A percentile compares a stretch with the other conserved stretches of the same genome.
These are phyloP conservation scores for Muntiacus muntjak DNA, from an alignment of 2,113 vertebrate genomes.

Conservation along the genomic window DNA sequence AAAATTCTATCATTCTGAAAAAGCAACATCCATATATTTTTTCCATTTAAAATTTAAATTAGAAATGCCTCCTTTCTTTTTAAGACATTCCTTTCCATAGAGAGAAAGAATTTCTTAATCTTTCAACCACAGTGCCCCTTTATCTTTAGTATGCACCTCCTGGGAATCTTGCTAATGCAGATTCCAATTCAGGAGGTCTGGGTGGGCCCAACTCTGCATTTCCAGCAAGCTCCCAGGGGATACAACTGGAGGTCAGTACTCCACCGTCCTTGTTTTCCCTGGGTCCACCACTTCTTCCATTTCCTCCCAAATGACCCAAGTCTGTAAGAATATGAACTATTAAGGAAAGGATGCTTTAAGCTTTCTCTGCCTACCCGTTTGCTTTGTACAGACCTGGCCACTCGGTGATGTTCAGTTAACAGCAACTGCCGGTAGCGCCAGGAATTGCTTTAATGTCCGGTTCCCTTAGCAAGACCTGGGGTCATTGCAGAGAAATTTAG, in stretches of 20 bases:
- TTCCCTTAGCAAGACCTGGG: not conserved
- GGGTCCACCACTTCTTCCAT: not conserved
- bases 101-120: not conserved
- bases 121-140: not conserved
- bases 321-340: not conserved
- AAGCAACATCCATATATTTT: not conserved
- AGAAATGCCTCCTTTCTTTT: not conserved
- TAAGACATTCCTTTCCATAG: not conserved
- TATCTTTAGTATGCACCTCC: not conserved
- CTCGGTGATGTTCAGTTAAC: not conserved
- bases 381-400: not conserved
- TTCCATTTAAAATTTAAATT: not conserved
- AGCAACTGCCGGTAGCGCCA: not conserved
- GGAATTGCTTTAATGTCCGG: not conserved
- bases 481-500: not conserved
- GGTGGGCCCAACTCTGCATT: not conserved
- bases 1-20: not conserved
- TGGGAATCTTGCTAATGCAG: not conserved
- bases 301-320: not conserved
- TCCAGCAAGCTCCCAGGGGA: not conserved
- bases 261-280: not conserved
- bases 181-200: not conserved
- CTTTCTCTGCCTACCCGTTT: not conserved
- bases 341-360: not conserved
- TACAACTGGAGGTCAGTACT: not conserved